Conservation (phyloP, 2,888 invertebrate species). For the Aricia artaxerxes region DNA sequence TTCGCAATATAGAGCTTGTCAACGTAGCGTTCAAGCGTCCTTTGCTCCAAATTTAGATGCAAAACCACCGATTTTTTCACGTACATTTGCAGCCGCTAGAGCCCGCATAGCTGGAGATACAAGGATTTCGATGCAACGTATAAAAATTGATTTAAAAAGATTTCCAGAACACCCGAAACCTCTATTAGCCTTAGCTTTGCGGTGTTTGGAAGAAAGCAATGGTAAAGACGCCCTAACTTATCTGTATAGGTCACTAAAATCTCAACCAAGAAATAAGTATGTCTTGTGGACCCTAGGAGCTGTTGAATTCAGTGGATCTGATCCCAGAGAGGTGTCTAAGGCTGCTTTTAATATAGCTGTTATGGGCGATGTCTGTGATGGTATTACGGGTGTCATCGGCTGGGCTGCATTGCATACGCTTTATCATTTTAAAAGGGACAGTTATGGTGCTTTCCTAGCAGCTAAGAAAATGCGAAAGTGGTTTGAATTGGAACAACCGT, state of each 20-base stretch:
- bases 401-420: conserved; percentile 70
- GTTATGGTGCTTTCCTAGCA: conserved; percentile 60
- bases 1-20: conserved; percentile 63
- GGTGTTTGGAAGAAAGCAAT: conserved; percentile 59
- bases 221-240: conserved; percentile 55
- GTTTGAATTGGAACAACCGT: conserved; percentile 58
- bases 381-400: conserved; percentile 64
- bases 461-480: conserved; percentile 67
- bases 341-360: conserved; percentile 67
- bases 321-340: conserved; percentile 48
- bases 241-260: conserved; percentile 54
- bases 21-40: conserved; percentile 67
- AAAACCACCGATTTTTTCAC: conserved; percentile 49
- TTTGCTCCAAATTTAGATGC: conserved; percentile 61
- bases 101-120: conserved; percentile 58
- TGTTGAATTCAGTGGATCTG: conserved; percentile 58
- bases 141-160: conserved; percentile 51
- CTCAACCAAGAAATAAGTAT: conserved; percentile 59
- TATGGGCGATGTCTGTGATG: conserved; percentile 64
- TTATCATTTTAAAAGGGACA: conserved; percentile 55
- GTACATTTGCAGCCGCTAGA: conserved; percentile 55
- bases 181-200: conserved; percentile 58
- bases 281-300: conserved; percentile 66
- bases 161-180: conserved; percentile 54
- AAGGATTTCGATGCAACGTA: conserved; percentile 54